Percentiles rank a stretch among this genome's conserved stretches.
phyloP scores from a whole-genome alignment of 2,113 vertebrate genomes.

The Aspidoscelis tigris region DNA sequence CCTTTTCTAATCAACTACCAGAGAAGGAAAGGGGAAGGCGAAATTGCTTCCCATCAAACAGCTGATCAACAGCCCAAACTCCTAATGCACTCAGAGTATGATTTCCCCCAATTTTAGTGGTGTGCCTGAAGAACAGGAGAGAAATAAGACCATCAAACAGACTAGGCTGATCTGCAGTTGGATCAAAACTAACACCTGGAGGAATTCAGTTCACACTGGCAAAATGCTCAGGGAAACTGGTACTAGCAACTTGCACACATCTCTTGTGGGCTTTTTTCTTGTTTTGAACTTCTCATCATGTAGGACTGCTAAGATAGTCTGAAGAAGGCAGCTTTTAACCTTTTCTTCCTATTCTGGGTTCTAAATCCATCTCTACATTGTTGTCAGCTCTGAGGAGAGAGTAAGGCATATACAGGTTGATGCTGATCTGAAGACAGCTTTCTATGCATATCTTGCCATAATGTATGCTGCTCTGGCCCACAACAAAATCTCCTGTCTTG shows the following conservation, averaged over 20 bases:
- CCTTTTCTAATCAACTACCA: too few species aligned
- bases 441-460: not conserved
- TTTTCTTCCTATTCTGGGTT: not conserved
- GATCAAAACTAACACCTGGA: too few species aligned
- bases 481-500: not conserved
- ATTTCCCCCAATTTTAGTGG: too few species aligned
- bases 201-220: too few species aligned
- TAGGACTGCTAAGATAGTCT: not conserved
- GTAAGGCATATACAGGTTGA: not conserved
- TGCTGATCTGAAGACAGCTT: not conserved
- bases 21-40: too few species aligned
- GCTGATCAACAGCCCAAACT: too few species aligned
- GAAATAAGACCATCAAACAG: too few species aligned
- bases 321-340: not conserved
- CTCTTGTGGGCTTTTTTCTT: not conserved
- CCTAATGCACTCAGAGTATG: too few species aligned
- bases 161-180: too few species aligned
- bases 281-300: conserved; percentile 13
- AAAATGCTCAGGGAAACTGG: not conserved
- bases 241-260: not conserved
- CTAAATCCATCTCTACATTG: not conserved
- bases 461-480: not conserved
- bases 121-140: too few species aligned
- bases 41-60: too few species aligned
- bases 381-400: not conserved